Evolutionary conservation across 2,113 vertebrate genomes (phyloP), one percentile per base, ranked within the genome.

Genomic region (Climacteris rufus): DNA sequence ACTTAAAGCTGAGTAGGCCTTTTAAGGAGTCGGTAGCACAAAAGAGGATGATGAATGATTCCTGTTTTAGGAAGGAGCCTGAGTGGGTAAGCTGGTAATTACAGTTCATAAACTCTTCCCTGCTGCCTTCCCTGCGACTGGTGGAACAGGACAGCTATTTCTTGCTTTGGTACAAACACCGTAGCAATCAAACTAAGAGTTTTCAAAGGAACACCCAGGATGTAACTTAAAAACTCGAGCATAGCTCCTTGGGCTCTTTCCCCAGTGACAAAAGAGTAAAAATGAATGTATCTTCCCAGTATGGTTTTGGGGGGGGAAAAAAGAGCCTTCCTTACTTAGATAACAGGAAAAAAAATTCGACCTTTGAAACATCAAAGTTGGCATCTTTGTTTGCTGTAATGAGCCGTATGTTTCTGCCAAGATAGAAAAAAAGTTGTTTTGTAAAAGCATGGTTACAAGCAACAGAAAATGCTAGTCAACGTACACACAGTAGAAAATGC

Each of bases 11-110:
- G 25, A 63, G 78, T 68, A 91, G 93, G 80, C 94, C 96, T 96
- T 97, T 96, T 96, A 97, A 96, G 94, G 96, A 97, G 88, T 90
- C 60, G 21, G 88, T 87, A 90, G 88, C 83, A 89, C 90, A 87
- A 90, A 95, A 82, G 83, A 78, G 47, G 63, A 54, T 95, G 96
- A 96, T 93, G 88, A 52, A 94, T 76, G 92, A 56, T 56, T 45
- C 47, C 69, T 66, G 44, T 61, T 90, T 87, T 90, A 75, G 83
- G 93, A 94, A 72, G 61, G 72, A 81, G 86, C 69, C 57, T 35
- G 85, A 84, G 90, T 75, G 64, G 77, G 65, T 90, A 78, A 93
- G 52, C 68, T 83, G 90, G 85, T 94, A 90, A 93, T 96, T 87
- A 94, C 84, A 72, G 84, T 79, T 87, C 66, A 24, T 75, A 84